A percentile compares a stretch with the other conserved stretches of the same genome.
Conservation (phyloP, 1,140 invertebrate species). For the Globodera rostochiensis region DNA sequence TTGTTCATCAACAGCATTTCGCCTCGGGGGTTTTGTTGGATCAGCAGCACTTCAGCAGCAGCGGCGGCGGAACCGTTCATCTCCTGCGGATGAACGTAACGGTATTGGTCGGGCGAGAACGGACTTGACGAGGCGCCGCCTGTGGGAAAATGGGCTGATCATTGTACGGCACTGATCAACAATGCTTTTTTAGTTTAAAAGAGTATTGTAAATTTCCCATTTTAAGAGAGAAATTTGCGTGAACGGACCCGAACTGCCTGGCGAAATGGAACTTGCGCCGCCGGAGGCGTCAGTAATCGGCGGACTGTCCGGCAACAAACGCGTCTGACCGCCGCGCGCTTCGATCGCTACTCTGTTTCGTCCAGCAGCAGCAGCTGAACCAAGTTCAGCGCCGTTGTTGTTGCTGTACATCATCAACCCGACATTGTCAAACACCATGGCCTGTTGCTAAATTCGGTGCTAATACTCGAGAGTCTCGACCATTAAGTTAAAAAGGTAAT, state of each 20-base stretch:
- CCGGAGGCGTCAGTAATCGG: slow-evolving; percentile 61
- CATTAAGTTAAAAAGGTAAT: too few relatives aligned
- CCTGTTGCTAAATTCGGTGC: slow-evolving; percentile 21
- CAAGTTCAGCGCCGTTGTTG: slow-evolving; percentile 15
- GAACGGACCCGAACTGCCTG: slow-evolving; percentile 33
- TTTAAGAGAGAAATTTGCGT: neutral
- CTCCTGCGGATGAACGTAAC: slow-evolving; percentile 12
- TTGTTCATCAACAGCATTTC: neutral
- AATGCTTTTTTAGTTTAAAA: neutral
- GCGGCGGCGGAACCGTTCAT: neutral
- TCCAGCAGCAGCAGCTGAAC: neutral
- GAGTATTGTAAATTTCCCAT: neutral
- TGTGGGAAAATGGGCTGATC: neutral
- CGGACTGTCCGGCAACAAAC: slow-evolving; percentile 55
- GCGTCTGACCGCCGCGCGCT: slow-evolving; percentile 32
- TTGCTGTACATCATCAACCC: slow-evolving; percentile 22
- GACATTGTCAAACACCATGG: slow-evolving; percentile 39
- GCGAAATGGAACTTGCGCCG: slow-evolving; percentile 46
- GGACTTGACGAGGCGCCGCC: slow-evolving; percentile 52
- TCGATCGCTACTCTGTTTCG: neutral
- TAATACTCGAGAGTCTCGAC: neutral
- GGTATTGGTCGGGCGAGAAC: slow-evolving; percentile 58
- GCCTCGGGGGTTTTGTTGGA: slow-evolving; percentile 5
- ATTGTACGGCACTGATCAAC: too few relatives aligned
- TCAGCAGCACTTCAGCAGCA: slow-evolving; percentile 13